Conservation (phyloP, 2,113 vertebrate species). For the Phalacrocorax brasilianus region DNA sequence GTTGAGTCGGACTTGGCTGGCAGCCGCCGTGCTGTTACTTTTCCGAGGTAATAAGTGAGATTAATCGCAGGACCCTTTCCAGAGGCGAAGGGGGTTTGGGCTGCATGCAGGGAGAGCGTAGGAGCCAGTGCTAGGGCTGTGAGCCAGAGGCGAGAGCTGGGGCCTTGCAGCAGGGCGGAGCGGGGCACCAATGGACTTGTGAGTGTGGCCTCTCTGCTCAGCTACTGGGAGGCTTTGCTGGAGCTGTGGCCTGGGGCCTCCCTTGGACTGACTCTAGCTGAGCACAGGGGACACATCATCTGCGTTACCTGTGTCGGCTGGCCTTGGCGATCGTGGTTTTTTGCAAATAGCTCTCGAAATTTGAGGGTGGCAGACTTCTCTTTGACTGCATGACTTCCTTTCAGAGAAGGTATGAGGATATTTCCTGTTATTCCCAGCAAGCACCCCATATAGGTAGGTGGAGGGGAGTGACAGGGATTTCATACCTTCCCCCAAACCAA, state of each 20-base stretch:
- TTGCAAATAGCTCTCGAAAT: background rate
- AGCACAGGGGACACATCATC: accelerated
- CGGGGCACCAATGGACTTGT: background rate
- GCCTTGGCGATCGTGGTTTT: background rate
- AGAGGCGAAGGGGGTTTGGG: conserved; percentile 57
- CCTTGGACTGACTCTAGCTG: background rate
- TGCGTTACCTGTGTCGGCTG: background rate
- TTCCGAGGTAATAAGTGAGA: conserved; percentile 77
- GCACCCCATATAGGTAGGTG: background rate
- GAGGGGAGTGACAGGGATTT: background rate
- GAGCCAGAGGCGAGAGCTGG: background rate
- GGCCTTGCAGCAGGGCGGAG: background rate
- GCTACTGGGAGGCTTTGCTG: background rate
- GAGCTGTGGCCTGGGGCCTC: background rate
- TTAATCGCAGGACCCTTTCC: conserved; percentile 75
- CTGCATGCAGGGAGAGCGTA: conserved; percentile 45
- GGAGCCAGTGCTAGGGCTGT: conserved; percentile 18
- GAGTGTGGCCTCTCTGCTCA: accelerated
- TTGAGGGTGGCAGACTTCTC: background rate
- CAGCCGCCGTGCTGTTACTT: conserved; percentile 70
- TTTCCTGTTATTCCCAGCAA: background rate
- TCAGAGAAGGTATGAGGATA: background rate
- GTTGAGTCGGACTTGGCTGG: conserved; percentile 74
- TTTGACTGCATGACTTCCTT: background rate
- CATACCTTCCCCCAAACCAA: background rate